Percentiles rank a stretch among this genome's conserved stretches.
Evolutionary conservation across 2,888 invertebrate species (phyloP).

Genomic region (Plebejus melissa): DNA sequence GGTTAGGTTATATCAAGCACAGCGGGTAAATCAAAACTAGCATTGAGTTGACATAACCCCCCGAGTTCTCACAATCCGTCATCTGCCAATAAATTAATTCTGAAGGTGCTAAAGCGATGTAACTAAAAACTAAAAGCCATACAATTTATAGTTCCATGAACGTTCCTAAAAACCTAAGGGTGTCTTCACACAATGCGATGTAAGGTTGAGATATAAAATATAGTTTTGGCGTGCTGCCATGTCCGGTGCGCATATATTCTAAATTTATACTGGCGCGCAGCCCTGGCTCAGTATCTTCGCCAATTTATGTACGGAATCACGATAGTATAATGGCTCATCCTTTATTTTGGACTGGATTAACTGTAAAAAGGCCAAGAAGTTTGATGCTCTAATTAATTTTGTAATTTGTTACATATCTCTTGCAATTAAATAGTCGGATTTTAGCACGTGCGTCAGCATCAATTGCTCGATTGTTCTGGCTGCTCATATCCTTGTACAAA

Average conservation of each 20-base stretch:
- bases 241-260: slow-evolving; percentile 35
- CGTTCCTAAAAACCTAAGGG: slow-evolving; percentile 4
- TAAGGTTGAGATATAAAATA: slow-evolving; percentile 31
- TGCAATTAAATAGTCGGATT: neutral
- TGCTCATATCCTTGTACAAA: neutral
- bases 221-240: slow-evolving; percentile 26
- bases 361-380: slow-evolving; percentile 18
- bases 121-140: no score
- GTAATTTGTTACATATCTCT: slow-evolving; percentile 3
- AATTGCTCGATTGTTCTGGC: neutral
- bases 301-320: slow-evolving; percentile 37
- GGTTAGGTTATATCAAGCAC: no score
- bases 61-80: no score
- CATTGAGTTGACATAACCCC: no score
- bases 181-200: slow-evolving; percentile 21
- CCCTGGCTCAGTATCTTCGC: slow-evolving; percentile 34
- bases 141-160: neutral
- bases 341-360: slow-evolving; percentile 28
- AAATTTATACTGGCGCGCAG: slow-evolving; percentile 33
- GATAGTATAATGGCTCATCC: slow-evolving; percentile 34
- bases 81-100: no score
- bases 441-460: neutral
- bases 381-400: slow-evolving; percentile 24
- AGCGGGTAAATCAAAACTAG: no score
- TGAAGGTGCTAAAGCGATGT: no score